A percentile compares a stretch with the other conserved stretches of the same genome.
phyloP scores from a whole-genome alignment of 2,797 vertebrate genomes.

The Enteromius trimaculatus region DNA sequence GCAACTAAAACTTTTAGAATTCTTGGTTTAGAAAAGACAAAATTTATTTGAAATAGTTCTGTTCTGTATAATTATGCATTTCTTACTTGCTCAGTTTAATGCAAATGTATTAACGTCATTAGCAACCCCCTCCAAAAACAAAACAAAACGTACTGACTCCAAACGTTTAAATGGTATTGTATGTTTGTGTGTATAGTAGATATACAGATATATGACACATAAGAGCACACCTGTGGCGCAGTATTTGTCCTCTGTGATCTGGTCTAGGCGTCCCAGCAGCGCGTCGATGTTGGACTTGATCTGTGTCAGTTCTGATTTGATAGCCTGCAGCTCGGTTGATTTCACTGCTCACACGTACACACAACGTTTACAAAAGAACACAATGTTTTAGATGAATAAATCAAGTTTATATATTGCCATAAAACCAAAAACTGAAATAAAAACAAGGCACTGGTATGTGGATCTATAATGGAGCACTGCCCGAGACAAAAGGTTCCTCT shows the following conservation, averaged over 20 bases:
- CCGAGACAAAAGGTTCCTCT: neutral
- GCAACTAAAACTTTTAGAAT: too few species aligned
- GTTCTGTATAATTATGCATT: neutral
- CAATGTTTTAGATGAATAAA: slow-evolving; percentile 11
- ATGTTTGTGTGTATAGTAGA: neutral
- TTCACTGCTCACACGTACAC: slow-evolving; percentile 74
- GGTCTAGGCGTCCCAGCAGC: slow-evolving; percentile 89
- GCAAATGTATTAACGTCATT: neutral
- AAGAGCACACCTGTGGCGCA: slow-evolving; percentile 79
- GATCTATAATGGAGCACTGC: neutral
- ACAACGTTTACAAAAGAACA: slow-evolving; percentile 11
- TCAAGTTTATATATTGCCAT: slow-evolving; percentile 2
- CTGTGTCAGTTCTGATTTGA: slow-evolving; percentile 92
- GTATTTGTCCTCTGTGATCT: slow-evolving; percentile 89
- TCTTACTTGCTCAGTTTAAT: neutral
- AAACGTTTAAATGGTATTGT: neutral
- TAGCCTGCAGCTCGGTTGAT: slow-evolving; percentile 88
- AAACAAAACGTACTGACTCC: too few species aligned
- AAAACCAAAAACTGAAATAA: slow-evolving; percentile 26
- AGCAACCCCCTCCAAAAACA: too few species aligned
- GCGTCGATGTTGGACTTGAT: slow-evolving; percentile 94
- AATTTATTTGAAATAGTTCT: neutral
- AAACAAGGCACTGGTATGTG: neutral
- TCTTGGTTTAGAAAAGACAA: too few species aligned
- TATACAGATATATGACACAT: neutral